phyloP scores from a whole-genome alignment of 1,140 invertebrate genomes.

The Sitodiplosis mosellana region DNA sequence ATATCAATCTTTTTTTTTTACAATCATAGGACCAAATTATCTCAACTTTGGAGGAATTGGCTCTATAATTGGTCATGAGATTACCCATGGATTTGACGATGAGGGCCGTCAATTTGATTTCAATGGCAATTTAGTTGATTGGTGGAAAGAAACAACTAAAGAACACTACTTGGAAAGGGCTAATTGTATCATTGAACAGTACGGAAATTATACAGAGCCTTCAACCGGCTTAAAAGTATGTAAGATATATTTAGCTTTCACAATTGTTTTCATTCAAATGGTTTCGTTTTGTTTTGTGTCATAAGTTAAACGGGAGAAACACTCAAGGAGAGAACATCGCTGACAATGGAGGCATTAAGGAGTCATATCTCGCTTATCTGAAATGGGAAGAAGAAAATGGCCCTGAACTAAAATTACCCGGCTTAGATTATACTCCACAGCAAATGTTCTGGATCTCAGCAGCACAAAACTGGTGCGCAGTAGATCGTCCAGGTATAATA shows the following conservation, averaged over 20 bases:
- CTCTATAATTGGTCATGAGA: slow-evolving; percentile 84
- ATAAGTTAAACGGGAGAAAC: slow-evolving; percentile 66
- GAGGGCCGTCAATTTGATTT: slow-evolving; percentile 40
- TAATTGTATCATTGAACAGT: slow-evolving; percentile 76
- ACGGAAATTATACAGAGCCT: slow-evolving; percentile 58
- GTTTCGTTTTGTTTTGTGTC: slow-evolving; percentile 24
- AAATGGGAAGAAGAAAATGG: slow-evolving; percentile 46
- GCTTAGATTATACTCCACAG: slow-evolving; percentile 42
- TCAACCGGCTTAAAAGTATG: slow-evolving; percentile 47
- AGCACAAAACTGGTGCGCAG: slow-evolving; percentile 38
- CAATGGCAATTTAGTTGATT: slow-evolving; percentile 66
- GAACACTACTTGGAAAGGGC: slow-evolving; percentile 52
- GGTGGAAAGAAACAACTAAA: slow-evolving; percentile 64
- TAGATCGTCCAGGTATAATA: slow-evolving; percentile 30
- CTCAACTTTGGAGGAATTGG: slow-evolving; percentile 87
- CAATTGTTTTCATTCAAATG: not conserved
- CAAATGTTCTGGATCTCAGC: slow-evolving; percentile 55
- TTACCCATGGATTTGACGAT: slow-evolving; percentile 87
- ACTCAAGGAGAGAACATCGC: slow-evolving; percentile 87
- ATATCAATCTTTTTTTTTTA: too few species aligned
- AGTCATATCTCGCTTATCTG: slow-evolving; percentile 66
- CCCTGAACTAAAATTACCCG: slow-evolving; percentile 42
- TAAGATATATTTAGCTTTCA: not conserved
- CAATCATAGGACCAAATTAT: slow-evolving; percentile 50
- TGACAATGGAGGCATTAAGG: slow-evolving; percentile 75